These are phyloP conservation scores for Drosophila subpulchrella DNA, from an alignment of 1,140 invertebrate species.

Conservation along the genomic window DNA sequence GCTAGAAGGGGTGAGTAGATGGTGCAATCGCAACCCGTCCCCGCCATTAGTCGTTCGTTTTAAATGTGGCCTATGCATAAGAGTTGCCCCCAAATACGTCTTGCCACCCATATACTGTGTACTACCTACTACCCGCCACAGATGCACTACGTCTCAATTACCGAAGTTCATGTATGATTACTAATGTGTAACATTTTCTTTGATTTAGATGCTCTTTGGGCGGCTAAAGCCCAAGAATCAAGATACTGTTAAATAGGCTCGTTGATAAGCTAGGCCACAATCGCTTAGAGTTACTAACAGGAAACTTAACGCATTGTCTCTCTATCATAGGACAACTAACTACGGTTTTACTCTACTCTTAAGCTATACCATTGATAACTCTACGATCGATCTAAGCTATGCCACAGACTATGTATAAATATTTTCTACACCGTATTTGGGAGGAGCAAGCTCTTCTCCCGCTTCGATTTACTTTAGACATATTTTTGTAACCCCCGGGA, in stretches of 20 bases:
- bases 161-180: conserved; percentile 38
- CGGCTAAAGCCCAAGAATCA: conserved; percentile 62
- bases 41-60: conserved; percentile 43
- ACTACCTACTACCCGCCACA: neutral
- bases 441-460: neutral
- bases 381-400: conserved; percentile 48
- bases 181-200: conserved; percentile 77
- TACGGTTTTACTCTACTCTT: conserved; percentile 59
- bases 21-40: conserved; percentile 13
- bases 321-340: conserved; percentile 61
- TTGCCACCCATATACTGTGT: conserved; percentile 1
- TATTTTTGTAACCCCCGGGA: conserved; percentile 6
- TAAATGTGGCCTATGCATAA: conserved; percentile 37
- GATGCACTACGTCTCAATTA: conserved; percentile 44
- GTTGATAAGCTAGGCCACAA: conserved; percentile 68
- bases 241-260: conserved; percentile 67
- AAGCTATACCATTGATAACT: conserved; percentile 68
- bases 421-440: conserved; percentile 32
- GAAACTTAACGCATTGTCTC: conserved; percentile 68
- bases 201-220: conserved; percentile 84
- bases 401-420: conserved; percentile 28
- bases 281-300: conserved; percentile 72
- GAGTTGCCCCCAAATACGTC: conserved; percentile 49
- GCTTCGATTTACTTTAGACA: conserved; percentile 11
- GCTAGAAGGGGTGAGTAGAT: conserved; percentile 62